Conservation (phyloP, 2,888 invertebrate genomes). For the Drosophila falleni region DNA sequence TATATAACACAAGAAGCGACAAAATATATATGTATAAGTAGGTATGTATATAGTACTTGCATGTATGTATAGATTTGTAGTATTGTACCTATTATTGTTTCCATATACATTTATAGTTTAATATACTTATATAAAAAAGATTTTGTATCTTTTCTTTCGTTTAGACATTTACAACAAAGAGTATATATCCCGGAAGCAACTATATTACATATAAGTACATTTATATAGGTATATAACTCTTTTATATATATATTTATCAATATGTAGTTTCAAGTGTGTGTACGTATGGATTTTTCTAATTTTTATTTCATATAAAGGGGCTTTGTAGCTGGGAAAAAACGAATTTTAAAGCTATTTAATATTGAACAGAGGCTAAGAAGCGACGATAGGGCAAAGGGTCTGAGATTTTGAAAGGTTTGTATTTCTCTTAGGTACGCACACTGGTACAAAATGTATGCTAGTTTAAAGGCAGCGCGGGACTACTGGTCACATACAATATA, state of each 20-base stretch:
- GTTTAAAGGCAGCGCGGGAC: slow-evolving; percentile 73
- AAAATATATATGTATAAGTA: slow-evolving; percentile 37
- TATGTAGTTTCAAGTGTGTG: slow-evolving; percentile 38
- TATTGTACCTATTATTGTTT: slow-evolving; percentile 39
- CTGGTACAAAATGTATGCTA: slow-evolving; percentile 74
- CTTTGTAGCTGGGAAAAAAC: slow-evolving; percentile 38
- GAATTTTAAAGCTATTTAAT: slow-evolving; percentile 48
- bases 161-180: slow-evolving; percentile 70
- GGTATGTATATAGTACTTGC: slow-evolving; percentile 22
- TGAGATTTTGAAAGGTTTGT: slow-evolving; percentile 48
- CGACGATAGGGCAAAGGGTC: slow-evolving; percentile 58
- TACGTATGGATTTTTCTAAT: slow-evolving; percentile 12
- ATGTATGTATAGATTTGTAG: slow-evolving; percentile 27
- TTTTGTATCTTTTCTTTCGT: slow-evolving; percentile 17
- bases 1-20: slow-evolving; percentile 55
- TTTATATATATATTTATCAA: slow-evolving; percentile 27
- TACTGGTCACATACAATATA: slow-evolving; percentile 61
- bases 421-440: slow-evolving; percentile 71
- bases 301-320: neutral
- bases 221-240: slow-evolving; percentile 44
- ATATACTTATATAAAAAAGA: slow-evolving; percentile 62
- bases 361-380: slow-evolving; percentile 55
- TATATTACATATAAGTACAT: slow-evolving; percentile 69
- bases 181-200: slow-evolving; percentile 63
- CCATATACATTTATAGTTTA: slow-evolving; percentile 48